Base-by-base conservation (phyloP, 2,888 invertebrate genomes). In the Scrobipalpa costella region DNA sequence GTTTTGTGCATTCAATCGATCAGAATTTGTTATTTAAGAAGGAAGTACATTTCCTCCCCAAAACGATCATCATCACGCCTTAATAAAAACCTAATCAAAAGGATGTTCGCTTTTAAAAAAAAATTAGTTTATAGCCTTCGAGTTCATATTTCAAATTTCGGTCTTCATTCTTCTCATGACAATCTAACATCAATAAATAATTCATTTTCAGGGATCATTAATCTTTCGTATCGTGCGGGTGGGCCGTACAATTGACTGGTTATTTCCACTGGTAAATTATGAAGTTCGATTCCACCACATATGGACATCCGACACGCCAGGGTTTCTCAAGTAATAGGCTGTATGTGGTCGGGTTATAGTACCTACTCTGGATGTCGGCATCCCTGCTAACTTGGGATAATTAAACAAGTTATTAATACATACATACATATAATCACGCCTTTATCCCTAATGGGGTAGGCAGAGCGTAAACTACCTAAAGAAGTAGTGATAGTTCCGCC, bases 241-340 rank as follows among this genome's bases (percentile, higher is more conserved):
- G 71, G 75, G 73, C 79, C 76, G 80, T 80, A 79, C 79, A 82
- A 80, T 81, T 78, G 79, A 72, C 74, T 78, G 79, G 76, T 78
- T 79, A 79, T 80, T 78, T 76, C 73, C 74, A 77, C 75, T 66
- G 73, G 71, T 79, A 73, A 75, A 75, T 80, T 78, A 79, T 79
- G 73, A 77, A 77, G 71, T 77, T 75, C 68, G 68, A 73, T 72
- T 75, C 27, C 34, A 34, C 33, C 55, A 15, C 55, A 55, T 55
- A 55, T 34, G 55, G 55, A 55, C 55, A 55, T 52, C n/a, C 15
- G 15, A 55, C 15, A 27, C 50, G 11, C 50, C 50, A 52, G 21
- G 21, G 50, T 11, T 52, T 27, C 27, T 13, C 27, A 52, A 52
- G 19, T 27, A 27, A 52, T 21, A 9, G 11, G 27, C 8, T 21